phyloP scores from a whole-genome alignment of 2,888 invertebrate species.

The Pseudococcus longispinus region DNA sequence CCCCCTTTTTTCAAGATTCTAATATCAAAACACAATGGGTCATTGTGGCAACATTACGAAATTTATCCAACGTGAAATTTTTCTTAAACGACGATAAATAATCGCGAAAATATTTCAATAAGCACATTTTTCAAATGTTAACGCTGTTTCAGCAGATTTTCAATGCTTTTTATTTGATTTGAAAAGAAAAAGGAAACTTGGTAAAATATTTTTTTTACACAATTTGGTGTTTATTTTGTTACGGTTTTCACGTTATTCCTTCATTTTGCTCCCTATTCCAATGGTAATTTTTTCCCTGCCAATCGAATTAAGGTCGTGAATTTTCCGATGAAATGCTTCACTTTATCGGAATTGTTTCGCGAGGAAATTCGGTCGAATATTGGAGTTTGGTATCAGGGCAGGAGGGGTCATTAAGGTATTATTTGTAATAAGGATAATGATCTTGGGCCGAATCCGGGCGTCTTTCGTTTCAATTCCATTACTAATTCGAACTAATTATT shows the following conservation, averaged over 20 bases:
- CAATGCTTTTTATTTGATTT: not conserved
- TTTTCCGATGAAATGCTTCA: not conserved
- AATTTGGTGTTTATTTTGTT: not conserved
- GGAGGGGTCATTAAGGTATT: not conserved
- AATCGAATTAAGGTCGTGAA: not conserved
- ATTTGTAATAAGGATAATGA: not conserved
- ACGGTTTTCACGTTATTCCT: not conserved
- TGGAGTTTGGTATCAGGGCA: not conserved
- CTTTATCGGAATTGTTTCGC: not conserved
- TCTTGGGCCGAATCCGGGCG: not conserved
- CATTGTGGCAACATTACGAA: no score
- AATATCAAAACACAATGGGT: no score
- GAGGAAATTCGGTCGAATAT: not conserved
- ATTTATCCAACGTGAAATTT: not conserved
- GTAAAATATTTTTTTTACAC: not conserved
- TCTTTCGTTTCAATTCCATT: not conserved
- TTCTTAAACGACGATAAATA: not conserved
- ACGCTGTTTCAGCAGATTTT: not conserved
- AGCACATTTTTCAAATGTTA: not conserved
- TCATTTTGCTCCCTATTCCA: no score
- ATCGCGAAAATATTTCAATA: not conserved
- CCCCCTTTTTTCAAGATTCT: no score
- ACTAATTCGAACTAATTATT: constrained; percentile 28
- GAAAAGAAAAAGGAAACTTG: not conserved
- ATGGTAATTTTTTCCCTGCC: no score